Evolutionary conservation across 2,113 vertebrate species (phyloP).

Genomic region (Lathamus discolor): DNA sequence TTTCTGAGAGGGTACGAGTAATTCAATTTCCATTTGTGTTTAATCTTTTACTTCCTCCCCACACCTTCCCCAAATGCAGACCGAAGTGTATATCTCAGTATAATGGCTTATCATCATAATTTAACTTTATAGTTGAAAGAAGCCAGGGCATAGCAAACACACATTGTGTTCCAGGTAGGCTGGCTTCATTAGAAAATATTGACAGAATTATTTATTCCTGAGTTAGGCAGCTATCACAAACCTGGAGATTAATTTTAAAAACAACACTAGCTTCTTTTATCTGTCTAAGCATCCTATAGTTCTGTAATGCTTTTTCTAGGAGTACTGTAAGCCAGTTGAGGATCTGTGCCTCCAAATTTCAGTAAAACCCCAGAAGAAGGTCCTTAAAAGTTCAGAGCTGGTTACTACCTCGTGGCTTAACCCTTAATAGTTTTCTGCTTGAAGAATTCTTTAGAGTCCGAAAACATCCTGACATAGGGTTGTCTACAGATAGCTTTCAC

Average conservation of each 20-base stretch:
- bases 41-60: neutral
- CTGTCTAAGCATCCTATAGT: neutral
- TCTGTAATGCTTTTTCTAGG: neutral
- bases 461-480: neutral
- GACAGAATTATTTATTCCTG: neutral
- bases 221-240: neutral
- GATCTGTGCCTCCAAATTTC: neutral
- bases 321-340: neutral
- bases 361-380: neutral
- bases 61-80: neutral
- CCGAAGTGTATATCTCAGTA: neutral
- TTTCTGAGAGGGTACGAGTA: neutral
- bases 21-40: neutral
- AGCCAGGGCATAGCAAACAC: neutral
- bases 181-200: neutral
- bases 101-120: neutral
- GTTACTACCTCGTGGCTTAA: neutral
- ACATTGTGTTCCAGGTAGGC: neutral
- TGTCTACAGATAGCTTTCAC: neutral
- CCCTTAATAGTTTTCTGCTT: neutral
- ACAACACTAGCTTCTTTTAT: neutral
- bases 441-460: neutral
- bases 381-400: neutral
- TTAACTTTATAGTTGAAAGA: neutral
- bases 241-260: neutral